Conservation (phyloP, 1,140 invertebrate species). For the Anoplolepis gracilipes region DNA sequence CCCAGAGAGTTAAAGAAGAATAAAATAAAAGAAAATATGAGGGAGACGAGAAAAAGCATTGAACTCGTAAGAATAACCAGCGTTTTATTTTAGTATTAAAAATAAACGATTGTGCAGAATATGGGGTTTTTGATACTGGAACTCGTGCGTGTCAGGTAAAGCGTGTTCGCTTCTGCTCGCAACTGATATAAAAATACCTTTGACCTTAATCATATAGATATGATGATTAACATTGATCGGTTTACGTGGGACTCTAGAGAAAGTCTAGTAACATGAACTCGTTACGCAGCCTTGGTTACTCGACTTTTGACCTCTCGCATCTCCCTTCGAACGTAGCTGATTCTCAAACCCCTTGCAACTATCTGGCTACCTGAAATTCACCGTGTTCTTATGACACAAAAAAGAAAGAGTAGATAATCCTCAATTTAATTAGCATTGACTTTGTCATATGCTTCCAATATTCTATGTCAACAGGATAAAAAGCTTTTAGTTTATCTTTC, state of each 20-base stretch:
- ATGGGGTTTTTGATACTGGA: not conserved
- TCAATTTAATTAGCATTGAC: not conserved
- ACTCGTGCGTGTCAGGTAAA: not conserved
- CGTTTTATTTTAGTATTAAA: not conserved
- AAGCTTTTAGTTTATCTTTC: not conserved
- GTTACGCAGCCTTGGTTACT: constrained; percentile 28
- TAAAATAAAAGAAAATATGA: not conserved
- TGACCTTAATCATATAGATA: constrained; percentile 11
- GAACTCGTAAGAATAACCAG: not conserved
- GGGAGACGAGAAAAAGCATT: not conserved
- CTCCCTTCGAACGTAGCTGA: constrained; percentile 20
- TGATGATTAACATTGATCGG: constrained; percentile 39
- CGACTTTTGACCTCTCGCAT: constrained; percentile 36
- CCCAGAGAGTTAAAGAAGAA: too few species aligned
- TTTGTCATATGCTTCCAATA: not conserved
- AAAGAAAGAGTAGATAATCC: not conserved
- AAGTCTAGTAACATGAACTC: constrained; percentile 5
- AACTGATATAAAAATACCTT: constrained; percentile 30
- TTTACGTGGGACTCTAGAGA: constrained; percentile 22
- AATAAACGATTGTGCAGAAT: too few species aligned
- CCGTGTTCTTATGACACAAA: not conserved
- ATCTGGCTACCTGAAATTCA: constrained; percentile 33
- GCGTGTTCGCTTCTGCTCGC: not conserved
- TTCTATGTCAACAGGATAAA: not conserved
- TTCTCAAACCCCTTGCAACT: not conserved